Base-by-base conservation (phyloP, 2,888 invertebrate genomes). In the Cheilosia vernalis region DNA sequence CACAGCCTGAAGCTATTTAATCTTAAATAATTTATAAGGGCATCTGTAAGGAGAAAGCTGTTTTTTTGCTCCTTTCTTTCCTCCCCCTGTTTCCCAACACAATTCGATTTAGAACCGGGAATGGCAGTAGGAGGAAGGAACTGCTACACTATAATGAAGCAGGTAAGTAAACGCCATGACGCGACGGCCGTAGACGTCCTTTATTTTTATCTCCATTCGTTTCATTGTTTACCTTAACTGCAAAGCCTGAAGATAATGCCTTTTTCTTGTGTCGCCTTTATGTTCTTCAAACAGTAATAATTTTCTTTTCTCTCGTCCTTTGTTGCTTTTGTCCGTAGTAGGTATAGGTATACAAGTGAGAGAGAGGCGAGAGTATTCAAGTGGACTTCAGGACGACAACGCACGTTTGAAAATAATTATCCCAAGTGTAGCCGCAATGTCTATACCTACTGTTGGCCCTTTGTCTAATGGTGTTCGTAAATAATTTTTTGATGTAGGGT, bases 21-120 rank as follows among this genome's bases (percentile, higher is more conserved):
- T 70, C 55, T 83, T 83, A 69, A 78, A 83, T 83, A 74, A 80
- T 74, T 84, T 80, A 74, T 84, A 74, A 70, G 63, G 73, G 69
- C 67, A 79, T 74, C 70, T 79, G 64, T 74, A 66, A 47, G 44
- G 55, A 66, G 33, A 24, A 37, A n/a, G 17, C 10, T 37, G 13
- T 21, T 64, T 33, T 37, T 10, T 56, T 61, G 27, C 24, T 58
- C 30, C 42, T 33, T 55, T 21, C 2, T 3, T 40, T 10, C n/a
- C 9, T 70, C 10, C 37, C 13, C 10, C 37, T 37, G 37, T 37
- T 10, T 10, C 13, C 13, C 30, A 30, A 30, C n/a, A 21, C 78
- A 78, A 78, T 83, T 63, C 67, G 40, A 67, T 67, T 67, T 61
- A 24, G 61, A 60, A 37, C 13, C 17, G 58, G 53, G 21, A 42